These are phyloP conservation scores for Yoshiicerus persimilis DNA, from an alignment of 1,140 invertebrate species.

Conservation along the genomic window DNA sequence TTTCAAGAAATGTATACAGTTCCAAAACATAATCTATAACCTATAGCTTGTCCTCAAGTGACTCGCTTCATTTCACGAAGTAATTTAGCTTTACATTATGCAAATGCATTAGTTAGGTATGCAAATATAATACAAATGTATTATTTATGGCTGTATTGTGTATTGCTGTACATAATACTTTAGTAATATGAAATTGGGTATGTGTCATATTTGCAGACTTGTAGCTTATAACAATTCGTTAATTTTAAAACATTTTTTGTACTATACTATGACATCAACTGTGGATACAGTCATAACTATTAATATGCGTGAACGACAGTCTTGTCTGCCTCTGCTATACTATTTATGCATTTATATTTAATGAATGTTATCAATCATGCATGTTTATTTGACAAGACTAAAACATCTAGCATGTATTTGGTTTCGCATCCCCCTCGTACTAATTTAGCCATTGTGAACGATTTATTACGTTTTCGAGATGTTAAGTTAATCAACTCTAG, in stretches of 20 bases:
- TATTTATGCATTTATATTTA: background rate
- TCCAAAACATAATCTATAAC: background rate
- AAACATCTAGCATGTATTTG: background rate
- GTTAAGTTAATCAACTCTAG: background rate
- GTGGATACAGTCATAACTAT: background rate
- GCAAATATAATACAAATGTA: background rate
- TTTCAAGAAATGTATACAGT: background rate
- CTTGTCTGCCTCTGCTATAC: background rate
- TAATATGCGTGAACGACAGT: background rate
- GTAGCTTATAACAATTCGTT: background rate
- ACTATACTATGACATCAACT: too few relatives aligned
- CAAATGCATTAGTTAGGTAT: background rate
- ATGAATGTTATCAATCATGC: constrained; percentile 16
- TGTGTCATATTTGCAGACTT: background rate
- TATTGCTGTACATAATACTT: background rate
- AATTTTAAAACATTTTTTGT: background rate
- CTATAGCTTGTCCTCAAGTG: background rate
- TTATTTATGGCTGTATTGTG: background rate
- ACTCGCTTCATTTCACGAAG: background rate
- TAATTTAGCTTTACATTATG: background rate
- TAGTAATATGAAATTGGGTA: background rate
- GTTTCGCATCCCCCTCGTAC: background rate
- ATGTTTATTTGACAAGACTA: background rate
- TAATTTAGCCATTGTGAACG: background rate
- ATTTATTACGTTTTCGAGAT: constrained; percentile 10